Evolutionary conservation across 2,797 vertebrate species (phyloP), one percentile per base, ranked within the genome.

Genomic region (Artibeus lituratus): DNA sequence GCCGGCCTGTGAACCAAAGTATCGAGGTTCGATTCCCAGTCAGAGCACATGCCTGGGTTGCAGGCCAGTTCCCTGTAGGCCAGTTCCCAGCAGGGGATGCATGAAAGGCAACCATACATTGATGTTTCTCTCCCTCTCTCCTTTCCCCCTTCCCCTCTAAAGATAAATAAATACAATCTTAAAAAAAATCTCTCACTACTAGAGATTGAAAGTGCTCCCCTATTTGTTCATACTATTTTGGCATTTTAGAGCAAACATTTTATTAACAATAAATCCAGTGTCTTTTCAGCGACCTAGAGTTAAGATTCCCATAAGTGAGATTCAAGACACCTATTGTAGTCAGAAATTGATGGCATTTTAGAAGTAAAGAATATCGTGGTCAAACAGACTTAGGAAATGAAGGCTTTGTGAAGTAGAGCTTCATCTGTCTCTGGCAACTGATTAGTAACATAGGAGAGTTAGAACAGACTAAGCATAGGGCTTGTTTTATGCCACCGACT

Each of bases 251-350:
- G 49, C 19, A 87, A 95, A 57, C 37, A 53, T 59, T 89, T 76
- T 72, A 57, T 51, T 53, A 62, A 90, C 57, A 95, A 87, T 65
- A 76, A 91, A 32, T 37, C 37, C 51, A 59, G 32, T 95, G 70
- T 91, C 4, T 85, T 83, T 94, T 35, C 35, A n/a, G 26, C 1
- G 7, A 85, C 51, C 35, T 15, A 35, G 55, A 90, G 21, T 53
- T 90, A 90, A 72, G 73, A 84, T 59, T 77, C 74, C 94, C 51
- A 37, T 83, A 21, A 94, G 49, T 24, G 81, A n/a, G 69, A 59
- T 90, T 32, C 29, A 76, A 74, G 37, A 76, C 51, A 47, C 51
- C n/a, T 47, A 65, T 5, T 96, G 78, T 65, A 87, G 92, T 21
- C 62, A 74, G 62, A 94, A 69, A 55, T 29, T 5, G 53, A 35